Percentiles rank a stretch among this genome's conserved stretches.
Conservation (phyloP, 1,140 invertebrate genomes). For the Brachionus sp. region DNA sequence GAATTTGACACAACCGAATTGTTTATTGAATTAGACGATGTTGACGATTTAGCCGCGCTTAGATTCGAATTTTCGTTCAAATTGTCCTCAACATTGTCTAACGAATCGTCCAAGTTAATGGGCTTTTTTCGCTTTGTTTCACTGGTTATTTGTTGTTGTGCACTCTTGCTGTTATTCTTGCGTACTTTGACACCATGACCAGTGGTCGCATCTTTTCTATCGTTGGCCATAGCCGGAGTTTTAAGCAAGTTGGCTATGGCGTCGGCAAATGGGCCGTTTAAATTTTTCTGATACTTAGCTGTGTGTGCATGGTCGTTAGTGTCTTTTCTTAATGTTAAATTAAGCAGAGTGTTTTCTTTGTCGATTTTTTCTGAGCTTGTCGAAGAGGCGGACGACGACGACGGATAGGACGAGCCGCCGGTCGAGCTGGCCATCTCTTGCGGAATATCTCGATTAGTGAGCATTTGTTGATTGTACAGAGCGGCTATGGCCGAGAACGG, state of each 20-base stretch:
- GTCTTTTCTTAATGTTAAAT: not conserved
- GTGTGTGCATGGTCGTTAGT: not conserved
- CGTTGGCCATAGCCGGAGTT: not conserved
- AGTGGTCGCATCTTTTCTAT: not conserved
- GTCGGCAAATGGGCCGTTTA: constrained; percentile 14
- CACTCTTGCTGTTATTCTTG: not conserved
- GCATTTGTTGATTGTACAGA: constrained; percentile 23
- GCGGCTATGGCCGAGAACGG: not conserved
- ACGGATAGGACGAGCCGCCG: not conserved
- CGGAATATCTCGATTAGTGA: not conserved
- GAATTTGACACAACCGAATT: not conserved
- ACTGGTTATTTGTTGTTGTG: not conserved
- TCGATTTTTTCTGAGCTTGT: constrained; percentile 15
- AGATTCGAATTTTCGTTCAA: not conserved
- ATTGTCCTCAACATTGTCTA: not conserved
- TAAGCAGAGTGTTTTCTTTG: not conserved
- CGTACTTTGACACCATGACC: no score
- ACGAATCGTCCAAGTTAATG: not conserved
- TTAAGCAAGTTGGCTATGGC: not conserved
- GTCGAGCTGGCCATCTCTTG: not conserved
- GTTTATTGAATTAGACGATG: not conserved
- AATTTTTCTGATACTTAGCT: not conserved
- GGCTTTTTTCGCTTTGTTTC: not conserved
- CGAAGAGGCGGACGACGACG: not conserved
- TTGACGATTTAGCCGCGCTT: not conserved